Evolutionary conservation across 2,113 vertebrate species (phyloP).

Genomic region (Oophaga pumilio): DNA sequence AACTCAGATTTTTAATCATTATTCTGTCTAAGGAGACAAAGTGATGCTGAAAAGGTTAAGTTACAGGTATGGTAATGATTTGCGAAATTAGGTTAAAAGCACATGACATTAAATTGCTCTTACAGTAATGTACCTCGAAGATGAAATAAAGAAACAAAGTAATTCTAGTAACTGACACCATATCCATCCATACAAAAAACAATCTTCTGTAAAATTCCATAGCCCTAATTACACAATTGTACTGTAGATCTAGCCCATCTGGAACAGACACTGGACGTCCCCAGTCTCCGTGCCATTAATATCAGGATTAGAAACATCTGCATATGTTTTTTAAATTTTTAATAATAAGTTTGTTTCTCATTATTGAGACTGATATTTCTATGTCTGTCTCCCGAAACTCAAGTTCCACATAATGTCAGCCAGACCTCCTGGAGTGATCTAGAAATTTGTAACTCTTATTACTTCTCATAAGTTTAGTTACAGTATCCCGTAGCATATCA

Average conservation of each 20-base stretch:
- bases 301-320: constrained; percentile 23
- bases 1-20: not conserved
- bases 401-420: not conserved
- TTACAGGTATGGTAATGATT: constrained; percentile 2
- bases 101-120: constrained; percentile 8
- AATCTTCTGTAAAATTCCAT: constrained; percentile 3
- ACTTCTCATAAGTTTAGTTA: not conserved
- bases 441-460: not conserved
- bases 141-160: constrained; percentile 5
- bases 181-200: not conserved
- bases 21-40: not conserved
- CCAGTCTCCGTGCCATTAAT: constrained; percentile 14
- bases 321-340: constrained; percentile 2
- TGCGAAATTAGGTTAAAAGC: not conserved
- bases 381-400: not conserved
- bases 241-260: constrained; percentile 18
- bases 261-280: constrained; percentile 10
- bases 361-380: not conserved
- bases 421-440: not conserved
- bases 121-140: not conserved
- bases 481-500: not conserved
- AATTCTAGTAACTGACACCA: not conserved
- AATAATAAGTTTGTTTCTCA: constrained; percentile 15
- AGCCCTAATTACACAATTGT: constrained; percentile 1
- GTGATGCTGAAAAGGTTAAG: not conserved